Evolutionary conservation across 2,888 invertebrate species (phyloP), one percentile per base, ranked within the genome.

Genomic region (Myopa tessellatipennis): DNA sequence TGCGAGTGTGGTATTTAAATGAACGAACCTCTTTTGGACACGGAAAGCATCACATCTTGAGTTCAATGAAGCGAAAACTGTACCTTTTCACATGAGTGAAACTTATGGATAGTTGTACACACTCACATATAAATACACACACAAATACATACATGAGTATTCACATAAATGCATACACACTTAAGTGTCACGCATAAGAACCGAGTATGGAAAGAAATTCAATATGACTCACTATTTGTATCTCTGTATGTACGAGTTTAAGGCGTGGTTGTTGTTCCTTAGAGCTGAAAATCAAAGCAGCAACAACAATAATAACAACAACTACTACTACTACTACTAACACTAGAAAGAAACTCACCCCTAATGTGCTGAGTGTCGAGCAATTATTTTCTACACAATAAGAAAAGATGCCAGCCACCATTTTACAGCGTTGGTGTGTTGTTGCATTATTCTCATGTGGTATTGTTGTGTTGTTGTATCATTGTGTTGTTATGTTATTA

Each of bases 361-460:
- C 77, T 77, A 78, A 80, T 77, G 68, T 79, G 10, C 16, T 6
- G 60, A 10, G 18, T 16, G 72, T 67, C 70, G 65, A 55, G 18
- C 61, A 12, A 26, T 18, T 36, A 38, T 38, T 65, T 55, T 69
- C 71, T 55, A 26, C 45, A 45, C 61, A 71, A 65, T 63, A 76
- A 80, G 80, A 79, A 81, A 82, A 87, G 87, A 87, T 86, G 85
- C 70, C 76, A 45, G 83, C 81, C 86, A 85, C 87, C 87, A 87
- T 87, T 87, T 87, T 87, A 84, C 82, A 18, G 40, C 61, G 70
- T 80, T 52, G 45, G 12, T 34, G 18, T 26, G 26, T 26, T 26
- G 26, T 26, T 26, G 26, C 26, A 26, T 26, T 26, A 26, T 26
- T 26, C 26, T 26, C 26, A 26, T 26, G 36, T 71, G n/a, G 14